A percentile compares a stretch with the other conserved stretches of the same genome.
Evolutionary conservation across 2,113 vertebrate genomes (phyloP).

Genomic region (Murina feae): DNA sequence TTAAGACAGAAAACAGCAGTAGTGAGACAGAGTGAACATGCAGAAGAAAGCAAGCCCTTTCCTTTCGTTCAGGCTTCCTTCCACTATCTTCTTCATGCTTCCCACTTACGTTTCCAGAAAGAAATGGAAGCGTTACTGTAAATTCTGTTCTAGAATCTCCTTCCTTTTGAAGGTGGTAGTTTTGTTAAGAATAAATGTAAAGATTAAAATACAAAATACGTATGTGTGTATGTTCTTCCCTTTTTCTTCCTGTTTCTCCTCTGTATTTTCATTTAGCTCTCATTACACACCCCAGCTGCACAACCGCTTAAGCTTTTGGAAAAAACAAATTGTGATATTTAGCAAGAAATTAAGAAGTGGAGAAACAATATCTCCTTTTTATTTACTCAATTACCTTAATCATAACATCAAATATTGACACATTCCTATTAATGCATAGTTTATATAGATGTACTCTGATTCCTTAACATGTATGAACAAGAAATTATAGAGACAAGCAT

Average conservation of each 20-base stretch:
- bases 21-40: not conserved
- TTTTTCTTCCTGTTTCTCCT: not conserved
- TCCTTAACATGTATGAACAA: slow-evolving; percentile 2
- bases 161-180: not conserved
- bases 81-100: not conserved
- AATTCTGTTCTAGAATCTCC: not conserved
- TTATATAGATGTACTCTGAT: not conserved
- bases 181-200: not conserved
- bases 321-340: slow-evolving; percentile 6
- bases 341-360: not conserved
- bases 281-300: not conserved
- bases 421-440: not conserved
- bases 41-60: not conserved
- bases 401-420: slow-evolving; percentile 50
- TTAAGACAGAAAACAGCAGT: not conserved
- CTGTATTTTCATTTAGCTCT: not conserved
- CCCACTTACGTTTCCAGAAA: not conserved
- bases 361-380: slow-evolving; percentile 25
- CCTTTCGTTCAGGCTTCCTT: not conserved
- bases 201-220: not conserved
- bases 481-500: not conserved
- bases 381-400: slow-evolving; percentile 24
- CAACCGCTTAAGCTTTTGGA: not conserved
- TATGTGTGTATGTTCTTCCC: not conserved
- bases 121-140: not conserved